Conservation (phyloP, 2,113 vertebrate species). For the Pelodiscus sinensis region DNA sequence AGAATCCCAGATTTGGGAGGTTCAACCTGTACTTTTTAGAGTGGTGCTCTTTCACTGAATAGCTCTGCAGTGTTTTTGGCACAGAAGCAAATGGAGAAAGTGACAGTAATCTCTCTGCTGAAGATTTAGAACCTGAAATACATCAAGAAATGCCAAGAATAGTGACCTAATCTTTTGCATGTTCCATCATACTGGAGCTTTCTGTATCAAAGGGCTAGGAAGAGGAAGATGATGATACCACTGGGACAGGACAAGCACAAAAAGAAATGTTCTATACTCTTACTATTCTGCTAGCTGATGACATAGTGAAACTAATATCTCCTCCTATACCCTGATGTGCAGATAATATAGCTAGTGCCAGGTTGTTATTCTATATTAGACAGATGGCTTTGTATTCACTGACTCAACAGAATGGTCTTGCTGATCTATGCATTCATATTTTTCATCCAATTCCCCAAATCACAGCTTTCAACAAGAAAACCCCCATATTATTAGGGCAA, state of each 20-base stretch:
- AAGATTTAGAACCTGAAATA: conserved; percentile 44
- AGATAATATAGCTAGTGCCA: conserved; percentile 20
- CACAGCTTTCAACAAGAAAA: conserved; percentile 29
- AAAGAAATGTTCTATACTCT: neutral
- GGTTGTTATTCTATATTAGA: neutral
- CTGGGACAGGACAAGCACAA: neutral
- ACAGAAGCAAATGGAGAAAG: neutral
- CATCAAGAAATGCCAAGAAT: neutral
- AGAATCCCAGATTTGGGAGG: too few species aligned
- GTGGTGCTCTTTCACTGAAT: neutral
- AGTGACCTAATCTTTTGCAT: neutral
- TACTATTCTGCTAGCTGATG: neutral
- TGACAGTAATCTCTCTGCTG: neutral
- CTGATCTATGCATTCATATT: conserved; percentile 29
- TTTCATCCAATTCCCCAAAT: conserved; percentile 26
- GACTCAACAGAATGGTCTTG: neutral
- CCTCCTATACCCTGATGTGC: neutral
- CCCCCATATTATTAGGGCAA: neutral
- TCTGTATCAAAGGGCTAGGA: neutral
- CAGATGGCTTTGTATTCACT: neutral
- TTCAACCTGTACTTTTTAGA: neutral
- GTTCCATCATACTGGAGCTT: neutral
- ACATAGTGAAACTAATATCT: conserved; percentile 34
- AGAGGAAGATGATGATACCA: neutral
- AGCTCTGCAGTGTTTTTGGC: neutral